Evolutionary conservation across 2,888 invertebrate genomes (phyloP).

Genomic region (Prosopocoilus inquinatus): DNA sequence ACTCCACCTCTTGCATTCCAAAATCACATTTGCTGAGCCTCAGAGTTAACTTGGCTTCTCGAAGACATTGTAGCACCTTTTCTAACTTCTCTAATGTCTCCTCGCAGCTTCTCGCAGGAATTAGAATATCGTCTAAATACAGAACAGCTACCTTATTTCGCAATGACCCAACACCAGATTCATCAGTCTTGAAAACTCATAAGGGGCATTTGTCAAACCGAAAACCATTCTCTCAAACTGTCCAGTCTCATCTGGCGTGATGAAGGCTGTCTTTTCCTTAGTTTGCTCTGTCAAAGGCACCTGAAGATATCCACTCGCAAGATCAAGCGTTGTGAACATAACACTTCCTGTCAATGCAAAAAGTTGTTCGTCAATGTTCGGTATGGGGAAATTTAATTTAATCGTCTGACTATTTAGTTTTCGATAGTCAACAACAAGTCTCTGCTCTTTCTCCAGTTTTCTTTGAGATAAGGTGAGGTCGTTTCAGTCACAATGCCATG

Average conservation of each 20-base stretch:
- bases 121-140: slow-evolving; percentile 23
- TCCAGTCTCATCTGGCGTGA: slow-evolving; percentile 25
- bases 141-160: not conserved
- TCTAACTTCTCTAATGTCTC: slow-evolving; percentile 24
- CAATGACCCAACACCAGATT: slow-evolving; percentile 25
- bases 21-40: slow-evolving; percentile 39
- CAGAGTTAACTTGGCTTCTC: slow-evolving; percentile 34
- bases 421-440: slow-evolving; percentile 24
- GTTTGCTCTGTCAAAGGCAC: not conserved
- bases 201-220: slow-evolving; percentile 36
- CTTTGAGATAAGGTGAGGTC: slow-evolving; percentile 23
- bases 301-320: not conserved
- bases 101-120: slow-evolving; percentile 20
- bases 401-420: slow-evolving; percentile 21
- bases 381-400: slow-evolving; percentile 1
- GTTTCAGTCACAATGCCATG: slow-evolving; percentile 25
- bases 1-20: slow-evolving; percentile 28
- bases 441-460: slow-evolving; percentile 18
- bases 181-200: slow-evolving; percentile 35
- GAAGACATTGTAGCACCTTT: slow-evolving; percentile 27
- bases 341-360: not conserved
- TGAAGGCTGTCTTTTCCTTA: slow-evolving; percentile 5
- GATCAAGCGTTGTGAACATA: not conserved
- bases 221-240: slow-evolving; percentile 37
- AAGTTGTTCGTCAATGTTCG: slow-evolving; percentile 7